Conservation (phyloP, 2,888 invertebrate species). For the Unio delphinus region DNA sequence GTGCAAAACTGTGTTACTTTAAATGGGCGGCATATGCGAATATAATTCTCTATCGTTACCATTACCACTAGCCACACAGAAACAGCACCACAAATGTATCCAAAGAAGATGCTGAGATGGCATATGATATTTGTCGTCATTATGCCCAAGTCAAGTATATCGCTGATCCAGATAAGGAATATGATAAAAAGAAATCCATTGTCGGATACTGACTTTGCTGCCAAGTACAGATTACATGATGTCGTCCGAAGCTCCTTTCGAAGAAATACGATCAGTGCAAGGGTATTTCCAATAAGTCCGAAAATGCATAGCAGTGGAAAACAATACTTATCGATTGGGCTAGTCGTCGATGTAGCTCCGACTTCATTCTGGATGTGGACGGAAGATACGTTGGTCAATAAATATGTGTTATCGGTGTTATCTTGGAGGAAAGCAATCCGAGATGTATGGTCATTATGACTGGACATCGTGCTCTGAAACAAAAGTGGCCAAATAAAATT, state of each 20-base stretch:
- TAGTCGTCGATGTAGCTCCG: too few relatives aligned
- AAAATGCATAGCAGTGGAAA: conserved; percentile 80
- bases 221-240: conserved; percentile 85
- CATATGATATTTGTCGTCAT: conserved; percentile 75
- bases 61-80: conserved; percentile 23
- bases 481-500: too few relatives aligned
- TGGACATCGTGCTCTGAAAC: too few relatives aligned
- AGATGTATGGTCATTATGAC: too few relatives aligned
- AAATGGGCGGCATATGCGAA: conserved; percentile 31
- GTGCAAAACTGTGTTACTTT: conserved; percentile 30
- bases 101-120: conserved; percentile 81
- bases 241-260: conserved; percentile 80
- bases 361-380: too few relatives aligned
- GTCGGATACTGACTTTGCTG: conserved; percentile 81
- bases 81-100: conserved; percentile 64
- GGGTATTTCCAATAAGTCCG: conserved; percentile 82
- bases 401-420: too few relatives aligned
- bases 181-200: conserved; percentile 72
- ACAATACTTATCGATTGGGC: conserved; percentile 13
- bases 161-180: conserved; percentile 71
- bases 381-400: too few relatives aligned
- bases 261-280: conserved; percentile 83
- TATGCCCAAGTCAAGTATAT: conserved; percentile 63
- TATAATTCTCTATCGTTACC: conserved; percentile 18
- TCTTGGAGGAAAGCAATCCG: too few relatives aligned